phyloP scores from a whole-genome alignment of 2,797 vertebrate species.

The Tamandua tetradactyla region DNA sequence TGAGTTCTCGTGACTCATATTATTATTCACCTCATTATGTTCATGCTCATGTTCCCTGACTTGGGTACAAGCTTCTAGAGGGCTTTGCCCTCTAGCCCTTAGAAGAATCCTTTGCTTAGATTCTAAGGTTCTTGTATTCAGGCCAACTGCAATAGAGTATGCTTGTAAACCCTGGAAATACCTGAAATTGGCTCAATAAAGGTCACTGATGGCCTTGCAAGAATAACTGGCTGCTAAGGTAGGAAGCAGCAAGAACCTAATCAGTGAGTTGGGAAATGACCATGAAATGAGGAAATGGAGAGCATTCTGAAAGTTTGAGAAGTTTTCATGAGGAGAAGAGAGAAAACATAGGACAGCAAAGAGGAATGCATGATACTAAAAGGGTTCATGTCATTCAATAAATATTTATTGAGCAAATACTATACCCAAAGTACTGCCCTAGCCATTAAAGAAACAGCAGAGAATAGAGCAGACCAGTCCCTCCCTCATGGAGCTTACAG shows the following conservation, averaged over 20 bases:
- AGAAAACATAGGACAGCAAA: background rate
- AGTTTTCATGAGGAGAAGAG: background rate
- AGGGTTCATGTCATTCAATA: background rate
- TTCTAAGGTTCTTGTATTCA: background rate
- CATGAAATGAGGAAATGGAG: background rate
- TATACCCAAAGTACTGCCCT: background rate
- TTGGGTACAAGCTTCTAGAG: background rate
- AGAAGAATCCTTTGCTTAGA: background rate
- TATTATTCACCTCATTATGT: background rate
- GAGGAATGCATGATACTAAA: background rate
- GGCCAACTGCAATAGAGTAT: background rate
- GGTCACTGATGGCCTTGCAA: background rate
- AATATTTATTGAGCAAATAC: background rate
- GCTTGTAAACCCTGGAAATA: background rate
- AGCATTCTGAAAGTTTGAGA: background rate
- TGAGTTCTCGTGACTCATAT: constrained; percentile 2
- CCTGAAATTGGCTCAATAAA: background rate
- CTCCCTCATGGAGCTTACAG: background rate
- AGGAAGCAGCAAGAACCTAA: background rate
- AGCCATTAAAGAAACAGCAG: background rate
- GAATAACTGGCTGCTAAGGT: background rate
- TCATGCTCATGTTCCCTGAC: background rate
- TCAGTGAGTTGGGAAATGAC: background rate
- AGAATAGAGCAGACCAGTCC: background rate
- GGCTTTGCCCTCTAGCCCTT: background rate